A percentile compares a stretch with the other conserved stretches of the same genome.
phyloP scores from a whole-genome alignment of 2,888 invertebrate species.

The Tenthredo amoena region DNA sequence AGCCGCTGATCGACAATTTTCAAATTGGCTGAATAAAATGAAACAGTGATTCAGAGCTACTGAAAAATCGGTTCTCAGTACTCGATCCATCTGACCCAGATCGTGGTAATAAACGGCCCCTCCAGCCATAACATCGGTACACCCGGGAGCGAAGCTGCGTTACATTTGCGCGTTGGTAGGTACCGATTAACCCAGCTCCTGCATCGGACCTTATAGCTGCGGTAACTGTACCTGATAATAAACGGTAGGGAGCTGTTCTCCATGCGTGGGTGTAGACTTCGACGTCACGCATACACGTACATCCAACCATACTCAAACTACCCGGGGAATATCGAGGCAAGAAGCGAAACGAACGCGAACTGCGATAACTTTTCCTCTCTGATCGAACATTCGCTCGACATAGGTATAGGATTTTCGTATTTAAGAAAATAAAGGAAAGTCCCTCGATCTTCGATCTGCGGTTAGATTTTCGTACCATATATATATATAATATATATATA shows the following conservation, averaged over 20 bases:
- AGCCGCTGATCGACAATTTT: background rate
- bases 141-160: conserved; percentile 14
- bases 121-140: conserved; percentile 64
- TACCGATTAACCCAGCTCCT: background rate
- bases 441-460: too few relatives aligned
- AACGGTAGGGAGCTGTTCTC: background rate
- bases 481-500: too few relatives aligned
- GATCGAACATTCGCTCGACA: background rate
- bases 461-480: too few relatives aligned
- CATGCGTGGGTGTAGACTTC: background rate
- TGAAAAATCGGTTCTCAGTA: conserved; percentile 1
- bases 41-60: background rate
- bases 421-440: background rate
- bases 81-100: conserved; percentile 63
- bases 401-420: too few relatives aligned
- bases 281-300: background rate
- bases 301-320: background rate
- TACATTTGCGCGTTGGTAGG: conserved; percentile 2
- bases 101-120: conserved; percentile 64
- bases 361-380: background rate
- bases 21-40: background rate
- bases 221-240: conserved; percentile 30
- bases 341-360: background rate
- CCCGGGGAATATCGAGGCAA: background rate
- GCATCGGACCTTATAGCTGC: background rate